Base-by-base conservation (phyloP, 30 jellyfish, hydroid and myxozoan species). In the Hydractinia echinata region DNA sequence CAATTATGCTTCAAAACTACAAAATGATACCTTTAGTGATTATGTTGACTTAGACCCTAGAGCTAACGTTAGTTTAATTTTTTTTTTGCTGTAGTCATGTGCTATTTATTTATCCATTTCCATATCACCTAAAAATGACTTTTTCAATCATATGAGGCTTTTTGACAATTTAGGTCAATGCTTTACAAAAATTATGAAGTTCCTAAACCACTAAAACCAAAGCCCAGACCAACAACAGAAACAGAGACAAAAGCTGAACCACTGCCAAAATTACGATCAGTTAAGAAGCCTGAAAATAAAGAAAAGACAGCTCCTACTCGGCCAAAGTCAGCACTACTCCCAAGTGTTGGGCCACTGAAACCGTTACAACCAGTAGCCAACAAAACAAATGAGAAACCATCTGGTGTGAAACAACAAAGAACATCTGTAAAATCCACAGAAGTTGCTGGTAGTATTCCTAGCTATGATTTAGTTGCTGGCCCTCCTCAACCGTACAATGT, bases 41-140 rank as follows among this genome's bases (percentile, higher is more conserved):
- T 93, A 93, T 79, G 99, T 93, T 54, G 99, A 93, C 62, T 66
- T 93, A 7, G 96, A 93, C 79, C 96, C 96, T 39, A 88, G 86
- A 62, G 89, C 96, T 14, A 82, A 61, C 18, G 81, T 89, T 54
- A 48, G 66, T 14, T 19, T 8, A 5, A 4, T 0, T 9, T 18
- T 14, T 4, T 51, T 0, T 19, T 8, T 76, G 15, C 8, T 5
- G 53, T 64, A 0, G 0, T 44, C 0, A 4, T 64, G 19, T n/a
- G 39, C 69, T n/a, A 3, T 64, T 13, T 51, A 1, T 20, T 9
- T 71, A 8, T 71, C 61, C 81, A 50, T 9, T 13, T 13, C 21
- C 78, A 58, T 58, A 0, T 58, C 15, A 11, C 69, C 19, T 58
- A 13, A 11, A 11, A 58, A 58, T 11, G 16, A 18, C 15, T 18